Evolutionary conservation across 1,140 invertebrate genomes (phyloP).

Genomic region (Procambarus virginalis): DNA sequence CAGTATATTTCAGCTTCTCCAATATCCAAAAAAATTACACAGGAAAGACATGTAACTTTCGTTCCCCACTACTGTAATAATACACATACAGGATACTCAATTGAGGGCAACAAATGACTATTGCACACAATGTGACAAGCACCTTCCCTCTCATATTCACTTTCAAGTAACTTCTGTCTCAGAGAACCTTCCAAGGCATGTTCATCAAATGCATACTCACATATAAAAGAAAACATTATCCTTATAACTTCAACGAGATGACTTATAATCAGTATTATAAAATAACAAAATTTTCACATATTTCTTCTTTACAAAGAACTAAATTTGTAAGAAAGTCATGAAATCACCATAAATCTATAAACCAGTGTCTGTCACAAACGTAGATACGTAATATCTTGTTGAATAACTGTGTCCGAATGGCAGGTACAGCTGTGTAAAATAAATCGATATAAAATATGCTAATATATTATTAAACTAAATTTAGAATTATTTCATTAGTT

Average conservation of each 20-base stretch:
- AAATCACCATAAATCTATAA: constrained; percentile 10
- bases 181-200: background rate
- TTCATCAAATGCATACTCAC: background rate
- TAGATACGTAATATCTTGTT: constrained; percentile 24
- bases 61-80: background rate
- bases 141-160: background rate
- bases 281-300: constrained; percentile 18
- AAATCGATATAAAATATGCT: constrained; percentile 53
- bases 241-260: background rate
- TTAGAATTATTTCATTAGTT: constrained; percentile 19
- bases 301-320: constrained; percentile 20
- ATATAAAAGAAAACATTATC: background rate
- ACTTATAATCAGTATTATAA: constrained; percentile 15
- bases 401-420: constrained; percentile 43
- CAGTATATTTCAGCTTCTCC: background rate
- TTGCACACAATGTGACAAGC: background rate
- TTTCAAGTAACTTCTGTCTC: background rate
- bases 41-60: background rate
- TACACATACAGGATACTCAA: background rate
- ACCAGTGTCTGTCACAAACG: constrained; percentile 17
- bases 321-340: constrained; percentile 23
- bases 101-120: background rate
- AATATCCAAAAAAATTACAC: background rate
- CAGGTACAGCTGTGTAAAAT: constrained; percentile 59
- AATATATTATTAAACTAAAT: constrained; percentile 1